Evolutionary conservation across 2,888 invertebrate genomes (phyloP).

Genomic region (Heliconius aoede): DNA sequence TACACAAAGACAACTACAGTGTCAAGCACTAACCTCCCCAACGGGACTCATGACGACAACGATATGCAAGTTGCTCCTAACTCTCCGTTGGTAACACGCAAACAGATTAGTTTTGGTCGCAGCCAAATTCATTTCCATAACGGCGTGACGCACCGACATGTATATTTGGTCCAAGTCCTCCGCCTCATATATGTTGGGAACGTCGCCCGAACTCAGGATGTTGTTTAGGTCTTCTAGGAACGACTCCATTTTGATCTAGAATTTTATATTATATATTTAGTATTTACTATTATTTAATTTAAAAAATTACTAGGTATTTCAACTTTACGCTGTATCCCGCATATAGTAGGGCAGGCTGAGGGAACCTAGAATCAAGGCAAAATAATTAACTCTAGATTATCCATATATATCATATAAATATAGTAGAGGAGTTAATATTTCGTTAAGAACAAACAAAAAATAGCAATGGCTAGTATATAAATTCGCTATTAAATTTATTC

Average conservation of each 20-base stretch:
- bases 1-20: no score
- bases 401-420: no score
- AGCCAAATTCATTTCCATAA: conserved; percentile 88
- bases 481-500: no score
- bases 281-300: no score
- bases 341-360: neutral
- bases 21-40: conserved; percentile 83
- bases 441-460: no score
- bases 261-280: neutral
- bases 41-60: conserved; percentile 91
- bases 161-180: conserved; percentile 92
- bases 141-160: conserved; percentile 88
- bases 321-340: neutral
- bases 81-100: conserved; percentile 90
- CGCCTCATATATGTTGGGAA: conserved; percentile 93
- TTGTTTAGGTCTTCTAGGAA: conserved; percentile 96
- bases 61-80: conserved; percentile 91
- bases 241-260: conserved; percentile 92
- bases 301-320: no score
- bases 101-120: conserved; percentile 94
- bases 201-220: conserved; percentile 93
- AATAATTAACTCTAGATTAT: no score
- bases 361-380: no score
- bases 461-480: no score
- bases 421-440: no score